Evolutionary conservation across 2,113 vertebrate species (phyloP).

Genomic region (Redunca redunca): DNA sequence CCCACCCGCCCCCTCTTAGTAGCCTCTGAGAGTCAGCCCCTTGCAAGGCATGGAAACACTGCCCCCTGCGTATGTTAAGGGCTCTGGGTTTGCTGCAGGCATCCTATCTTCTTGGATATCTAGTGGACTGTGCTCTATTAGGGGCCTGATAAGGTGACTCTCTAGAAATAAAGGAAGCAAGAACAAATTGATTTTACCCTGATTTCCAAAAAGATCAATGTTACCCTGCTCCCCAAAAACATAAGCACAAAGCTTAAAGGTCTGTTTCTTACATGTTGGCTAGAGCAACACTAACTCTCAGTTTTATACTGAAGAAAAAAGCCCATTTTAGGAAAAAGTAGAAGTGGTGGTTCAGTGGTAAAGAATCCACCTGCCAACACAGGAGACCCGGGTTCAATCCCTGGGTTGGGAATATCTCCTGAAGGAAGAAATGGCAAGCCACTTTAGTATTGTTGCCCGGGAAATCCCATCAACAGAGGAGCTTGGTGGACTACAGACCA

Average conservation of each 20-base stretch:
- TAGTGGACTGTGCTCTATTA: not conserved
- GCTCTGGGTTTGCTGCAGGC: fast-evolving
- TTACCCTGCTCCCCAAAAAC: not conserved
- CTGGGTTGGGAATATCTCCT: not conserved
- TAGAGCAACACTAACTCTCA: not conserved
- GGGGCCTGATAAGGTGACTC: not conserved
- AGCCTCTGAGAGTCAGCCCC: not conserved
- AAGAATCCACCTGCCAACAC: not conserved
- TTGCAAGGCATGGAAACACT: not conserved
- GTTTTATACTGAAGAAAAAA: not conserved
- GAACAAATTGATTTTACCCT: not conserved
- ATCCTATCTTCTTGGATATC: not conserved
- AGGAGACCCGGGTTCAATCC: not conserved
- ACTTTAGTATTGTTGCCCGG: not conserved
- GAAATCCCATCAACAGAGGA: not conserved
- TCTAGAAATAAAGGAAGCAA: not conserved
- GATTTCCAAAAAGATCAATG: not conserved
- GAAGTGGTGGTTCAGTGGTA: not conserved
- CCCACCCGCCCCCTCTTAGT: not conserved
- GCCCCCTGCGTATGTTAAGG: not conserved
- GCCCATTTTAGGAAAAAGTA: not conserved
- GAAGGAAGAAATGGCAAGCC: not conserved
- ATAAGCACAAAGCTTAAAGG: not conserved
- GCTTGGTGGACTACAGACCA: not conserved
- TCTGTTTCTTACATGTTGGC: not conserved